phyloP scores from a whole-genome alignment of 2,888 invertebrate species.

The Galerucella pusilla region DNA sequence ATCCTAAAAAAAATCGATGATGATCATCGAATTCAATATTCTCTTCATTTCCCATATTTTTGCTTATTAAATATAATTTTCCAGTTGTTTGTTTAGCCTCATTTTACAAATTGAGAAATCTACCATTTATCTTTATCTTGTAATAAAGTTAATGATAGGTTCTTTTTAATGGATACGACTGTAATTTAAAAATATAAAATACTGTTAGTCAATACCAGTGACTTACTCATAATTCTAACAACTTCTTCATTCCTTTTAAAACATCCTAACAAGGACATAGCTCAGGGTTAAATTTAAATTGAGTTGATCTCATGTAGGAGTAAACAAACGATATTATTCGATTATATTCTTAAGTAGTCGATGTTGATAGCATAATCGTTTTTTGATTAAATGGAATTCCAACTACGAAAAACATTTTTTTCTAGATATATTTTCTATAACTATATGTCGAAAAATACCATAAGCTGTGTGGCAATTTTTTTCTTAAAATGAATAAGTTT shows the following conservation, averaged over 20 bases:
- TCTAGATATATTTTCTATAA: too few relatives aligned
- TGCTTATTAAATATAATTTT: background rate
- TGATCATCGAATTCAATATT: background rate
- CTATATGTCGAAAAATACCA: too few relatives aligned
- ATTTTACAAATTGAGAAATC: constrained; percentile 17
- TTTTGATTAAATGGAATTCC: background rate
- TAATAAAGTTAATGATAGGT: constrained; percentile 15
- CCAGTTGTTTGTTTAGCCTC: background rate
- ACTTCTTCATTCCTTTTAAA: constrained; percentile 5
- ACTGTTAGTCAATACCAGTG: constrained; percentile 19
- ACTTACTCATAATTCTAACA: constrained; percentile 14
- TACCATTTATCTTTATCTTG: background rate
- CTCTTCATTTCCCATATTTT: background rate
- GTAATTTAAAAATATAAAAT: constrained; percentile 12
- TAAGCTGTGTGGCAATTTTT: too few relatives aligned
- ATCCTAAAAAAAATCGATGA: background rate
- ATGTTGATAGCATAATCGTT: background rate
- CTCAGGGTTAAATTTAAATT: constrained; percentile 6
- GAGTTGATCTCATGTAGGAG: background rate
- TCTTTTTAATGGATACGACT: background rate
- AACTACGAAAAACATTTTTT: too few relatives aligned
- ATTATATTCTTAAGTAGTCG: background rate
- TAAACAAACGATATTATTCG: background rate
- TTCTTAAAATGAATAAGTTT: too few relatives aligned
- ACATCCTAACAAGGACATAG: constrained; percentile 8